A percentile compares a stretch with the other conserved stretches of the same genome.
phyloP scores from a whole-genome alignment of 2,797 vertebrate genomes.

The Nothura maculosa region DNA sequence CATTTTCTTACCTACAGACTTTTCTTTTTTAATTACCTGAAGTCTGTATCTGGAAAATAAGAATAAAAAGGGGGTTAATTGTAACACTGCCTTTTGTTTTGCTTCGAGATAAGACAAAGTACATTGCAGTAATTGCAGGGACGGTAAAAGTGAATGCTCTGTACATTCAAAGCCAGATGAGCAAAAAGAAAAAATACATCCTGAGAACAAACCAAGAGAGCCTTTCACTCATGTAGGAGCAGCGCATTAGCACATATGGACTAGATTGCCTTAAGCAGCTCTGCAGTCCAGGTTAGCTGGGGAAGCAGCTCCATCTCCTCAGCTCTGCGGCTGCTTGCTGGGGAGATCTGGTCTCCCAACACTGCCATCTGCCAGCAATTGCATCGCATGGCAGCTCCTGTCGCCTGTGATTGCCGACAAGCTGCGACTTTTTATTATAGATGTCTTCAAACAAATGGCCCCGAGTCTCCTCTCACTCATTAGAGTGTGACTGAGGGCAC shows the following conservation, averaged over 20 bases:
- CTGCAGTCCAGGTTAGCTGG: accelerated
- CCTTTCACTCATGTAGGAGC: neutral
- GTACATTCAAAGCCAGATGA: neutral
- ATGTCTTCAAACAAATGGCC: neutral
- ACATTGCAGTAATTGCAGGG: neutral
- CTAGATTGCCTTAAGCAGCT: neutral
- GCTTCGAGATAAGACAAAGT: neutral
- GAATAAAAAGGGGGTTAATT: neutral
- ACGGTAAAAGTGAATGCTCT: neutral
- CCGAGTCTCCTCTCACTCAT: accelerated
- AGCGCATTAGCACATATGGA: accelerated
- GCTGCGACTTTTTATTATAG: neutral
- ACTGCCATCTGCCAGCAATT: constrained; percentile 50
- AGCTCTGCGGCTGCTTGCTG: neutral
- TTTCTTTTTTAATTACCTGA: neutral
- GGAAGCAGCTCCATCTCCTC: too few species aligned
- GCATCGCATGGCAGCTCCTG: neutral
- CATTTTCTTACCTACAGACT: neutral
- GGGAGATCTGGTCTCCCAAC: neutral
- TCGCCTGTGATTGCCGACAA: neutral
- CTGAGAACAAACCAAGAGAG: neutral
- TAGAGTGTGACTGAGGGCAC: neutral
- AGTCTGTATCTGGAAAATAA: neutral
- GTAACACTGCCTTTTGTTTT: neutral
- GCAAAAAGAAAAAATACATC: neutral